Conservation (phyloP, 1,140 invertebrate genomes). For the Plectrocnemia conspersa region DNA sequence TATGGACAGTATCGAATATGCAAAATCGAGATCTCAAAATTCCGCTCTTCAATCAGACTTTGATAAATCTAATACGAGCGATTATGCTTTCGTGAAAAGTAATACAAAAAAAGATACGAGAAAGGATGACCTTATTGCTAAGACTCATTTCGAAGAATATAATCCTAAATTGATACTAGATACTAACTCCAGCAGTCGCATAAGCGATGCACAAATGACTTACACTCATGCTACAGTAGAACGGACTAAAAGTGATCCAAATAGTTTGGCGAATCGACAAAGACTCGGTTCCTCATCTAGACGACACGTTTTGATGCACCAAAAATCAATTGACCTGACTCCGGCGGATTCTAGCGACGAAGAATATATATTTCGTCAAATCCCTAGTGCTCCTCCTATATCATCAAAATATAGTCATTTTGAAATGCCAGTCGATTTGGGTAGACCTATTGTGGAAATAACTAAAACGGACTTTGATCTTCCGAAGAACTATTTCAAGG, state of each 20-base stretch:
- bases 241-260: slow-evolving; percentile 79
- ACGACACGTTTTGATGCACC: slow-evolving; percentile 74
- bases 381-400: slow-evolving; percentile 64
- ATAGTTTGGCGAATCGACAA: slow-evolving; percentile 64
- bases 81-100: slow-evolving; percentile 40
- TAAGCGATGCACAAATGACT: slow-evolving; percentile 46
- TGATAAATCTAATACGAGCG: slow-evolving; percentile 51
- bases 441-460: slow-evolving; percentile 42
- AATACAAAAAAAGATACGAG: slow-evolving; percentile 52
- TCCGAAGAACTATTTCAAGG: slow-evolving; percentile 57
- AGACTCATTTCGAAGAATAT: slow-evolving; percentile 60
- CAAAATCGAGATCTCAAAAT: slow-evolving; percentile 48
- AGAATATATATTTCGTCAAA: slow-evolving; percentile 67
- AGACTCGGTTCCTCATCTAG: slow-evolving; percentile 65
- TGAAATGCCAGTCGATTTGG: slow-evolving; percentile 51
- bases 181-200: slow-evolving; percentile 49
- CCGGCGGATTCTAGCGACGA: slow-evolving; percentile 77
- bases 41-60: slow-evolving; percentile 55
- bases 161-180: slow-evolving; percentile 54
- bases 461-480: slow-evolving; percentile 53
- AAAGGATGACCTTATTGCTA: slow-evolving; percentile 58
- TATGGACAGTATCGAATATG: slow-evolving; percentile 55
- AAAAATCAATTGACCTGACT: slow-evolving; percentile 79
- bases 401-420: slow-evolving; percentile 62
- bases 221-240: slow-evolving; percentile 68